Evolutionary conservation across 2,888 invertebrate genomes (phyloP).

Genomic region (Electrophaes corylata): DNA sequence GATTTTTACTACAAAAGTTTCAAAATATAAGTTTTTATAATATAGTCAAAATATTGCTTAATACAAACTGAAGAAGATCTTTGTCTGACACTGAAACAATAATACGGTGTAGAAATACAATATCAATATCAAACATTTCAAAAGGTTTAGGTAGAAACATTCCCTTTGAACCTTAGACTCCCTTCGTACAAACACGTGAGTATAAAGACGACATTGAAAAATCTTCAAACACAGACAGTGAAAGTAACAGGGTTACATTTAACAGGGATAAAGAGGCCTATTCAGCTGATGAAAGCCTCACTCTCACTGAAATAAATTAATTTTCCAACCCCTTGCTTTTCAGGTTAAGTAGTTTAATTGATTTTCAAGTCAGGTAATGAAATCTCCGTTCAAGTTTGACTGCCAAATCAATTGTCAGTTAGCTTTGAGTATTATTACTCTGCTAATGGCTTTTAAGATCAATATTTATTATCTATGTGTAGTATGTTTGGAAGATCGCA

Average conservation of each 20-base stretch:
- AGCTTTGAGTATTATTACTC: slow-evolving; percentile 6
- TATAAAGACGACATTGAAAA: slow-evolving; percentile 29
- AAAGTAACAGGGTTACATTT: slow-evolving; percentile 34
- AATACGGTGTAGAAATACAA: neutral
- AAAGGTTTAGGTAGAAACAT: neutral
- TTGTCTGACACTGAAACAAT: neutral
- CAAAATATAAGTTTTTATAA: no score
- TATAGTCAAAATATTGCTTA: no score
- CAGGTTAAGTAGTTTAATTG: slow-evolving; percentile 35
- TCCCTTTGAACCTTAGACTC: slow-evolving; percentile 13
- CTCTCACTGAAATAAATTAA: slow-evolving; percentile 42
- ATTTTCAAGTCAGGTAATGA: slow-evolving; percentile 28
- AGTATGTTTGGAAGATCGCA: no score
- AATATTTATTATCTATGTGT: no score
- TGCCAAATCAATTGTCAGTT: slow-evolving; percentile 23
- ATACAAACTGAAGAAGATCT: no score
- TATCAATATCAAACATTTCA: neutral
- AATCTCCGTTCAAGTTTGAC: slow-evolving; percentile 30
- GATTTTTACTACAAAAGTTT: no score
- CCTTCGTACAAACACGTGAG: slow-evolving; percentile 12
- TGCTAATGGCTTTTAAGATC: neutral
- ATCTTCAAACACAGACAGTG: slow-evolving; percentile 35
- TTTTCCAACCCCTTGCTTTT: slow-evolving; percentile 40
- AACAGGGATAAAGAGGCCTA: slow-evolving; percentile 31
- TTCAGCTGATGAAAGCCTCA: slow-evolving; percentile 28